Conservation (phyloP, 1,140 invertebrate genomes). For the Megalonaias nervosa region DNA sequence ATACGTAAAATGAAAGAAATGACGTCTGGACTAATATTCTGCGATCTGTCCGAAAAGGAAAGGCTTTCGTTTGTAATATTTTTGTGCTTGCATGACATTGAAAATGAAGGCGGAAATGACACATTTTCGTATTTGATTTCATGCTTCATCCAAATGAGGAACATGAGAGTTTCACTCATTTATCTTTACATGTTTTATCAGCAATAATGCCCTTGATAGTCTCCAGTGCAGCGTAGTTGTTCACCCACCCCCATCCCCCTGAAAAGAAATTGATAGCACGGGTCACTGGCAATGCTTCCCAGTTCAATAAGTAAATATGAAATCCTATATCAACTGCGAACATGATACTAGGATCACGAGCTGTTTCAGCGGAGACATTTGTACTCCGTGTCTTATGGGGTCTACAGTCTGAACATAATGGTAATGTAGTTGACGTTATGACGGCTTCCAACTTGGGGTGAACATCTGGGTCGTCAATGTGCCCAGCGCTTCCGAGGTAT, state of each 20-base stretch:
- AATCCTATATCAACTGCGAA: slow-evolving; percentile 45
- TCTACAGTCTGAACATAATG: slow-evolving; percentile 59
- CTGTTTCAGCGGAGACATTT: slow-evolving; percentile 7
- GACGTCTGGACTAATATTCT: too few species aligned
- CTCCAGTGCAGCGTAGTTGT: slow-evolving; percentile 41
- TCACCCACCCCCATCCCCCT: slow-evolving; percentile 9
- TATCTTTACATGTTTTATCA: slow-evolving; percentile 46
- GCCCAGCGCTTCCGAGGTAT: slow-evolving; percentile 13
- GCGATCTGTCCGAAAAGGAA: too few species aligned
- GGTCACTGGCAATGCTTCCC: slow-evolving; percentile 36
- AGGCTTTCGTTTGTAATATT: too few species aligned
- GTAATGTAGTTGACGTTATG: slow-evolving; percentile 47
- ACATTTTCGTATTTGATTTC: too few species aligned
- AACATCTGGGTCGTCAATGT: slow-evolving; percentile 42
- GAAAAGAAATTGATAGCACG: slow-evolving; percentile 32
- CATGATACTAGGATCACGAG: slow-evolving; percentile 24
- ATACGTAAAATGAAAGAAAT: too few species aligned
- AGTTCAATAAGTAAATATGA: slow-evolving; percentile 31
- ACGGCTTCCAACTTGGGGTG: slow-evolving; percentile 34
- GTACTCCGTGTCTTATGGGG: slow-evolving; percentile 52
- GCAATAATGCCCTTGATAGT: slow-evolving; percentile 56
- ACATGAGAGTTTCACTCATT: not conserved
- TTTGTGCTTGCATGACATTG: too few species aligned
- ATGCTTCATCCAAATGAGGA: too few species aligned
- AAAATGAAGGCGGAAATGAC: too few species aligned